Evolutionary conservation across 2,113 vertebrate genomes (phyloP).

Genomic region (Chaetorhynchus papuensis): DNA sequence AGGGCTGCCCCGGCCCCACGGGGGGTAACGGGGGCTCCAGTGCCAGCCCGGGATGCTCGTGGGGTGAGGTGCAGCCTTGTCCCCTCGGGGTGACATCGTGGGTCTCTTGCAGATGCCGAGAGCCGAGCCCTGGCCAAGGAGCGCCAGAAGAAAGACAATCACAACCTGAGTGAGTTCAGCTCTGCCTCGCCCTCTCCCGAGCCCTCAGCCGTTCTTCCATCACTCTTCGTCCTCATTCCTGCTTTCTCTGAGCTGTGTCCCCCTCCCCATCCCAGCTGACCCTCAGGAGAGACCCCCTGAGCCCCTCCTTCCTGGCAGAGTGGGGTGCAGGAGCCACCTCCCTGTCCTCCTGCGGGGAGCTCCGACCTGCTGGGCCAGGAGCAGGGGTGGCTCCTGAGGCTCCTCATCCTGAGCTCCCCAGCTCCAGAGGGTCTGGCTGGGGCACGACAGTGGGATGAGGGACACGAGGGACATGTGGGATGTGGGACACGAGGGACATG

Average conservation of each 20-base stretch:
- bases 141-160: conserved; percentile 98
- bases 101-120: conserved; percentile 82
- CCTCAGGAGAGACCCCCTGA: not conserved
- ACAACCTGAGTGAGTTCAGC: conserved; percentile 89
- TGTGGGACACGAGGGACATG: not conserved
- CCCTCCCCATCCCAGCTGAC: not conserved
- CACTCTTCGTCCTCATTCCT: not conserved
- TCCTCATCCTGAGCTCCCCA: not conserved
- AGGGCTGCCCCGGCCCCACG: not conserved
- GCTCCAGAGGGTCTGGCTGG: not conserved
- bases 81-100: not conserved
- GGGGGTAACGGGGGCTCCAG: fast-evolving
- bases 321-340: not conserved
- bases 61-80: not conserved
- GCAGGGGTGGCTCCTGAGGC: not conserved
- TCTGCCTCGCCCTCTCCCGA: not conserved
- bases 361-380: not conserved
- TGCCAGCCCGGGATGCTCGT: fast-evolving
- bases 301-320: not conserved
- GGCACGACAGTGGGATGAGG: fast-evolving
- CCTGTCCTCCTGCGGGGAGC: not conserved
- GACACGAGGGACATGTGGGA: not conserved
- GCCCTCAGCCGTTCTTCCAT: not conserved
- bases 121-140: conserved; percentile 91
- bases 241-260: not conserved